Conservation (phyloP, 2,888 invertebrate genomes). For the Polylopha cassiicola region DNA sequence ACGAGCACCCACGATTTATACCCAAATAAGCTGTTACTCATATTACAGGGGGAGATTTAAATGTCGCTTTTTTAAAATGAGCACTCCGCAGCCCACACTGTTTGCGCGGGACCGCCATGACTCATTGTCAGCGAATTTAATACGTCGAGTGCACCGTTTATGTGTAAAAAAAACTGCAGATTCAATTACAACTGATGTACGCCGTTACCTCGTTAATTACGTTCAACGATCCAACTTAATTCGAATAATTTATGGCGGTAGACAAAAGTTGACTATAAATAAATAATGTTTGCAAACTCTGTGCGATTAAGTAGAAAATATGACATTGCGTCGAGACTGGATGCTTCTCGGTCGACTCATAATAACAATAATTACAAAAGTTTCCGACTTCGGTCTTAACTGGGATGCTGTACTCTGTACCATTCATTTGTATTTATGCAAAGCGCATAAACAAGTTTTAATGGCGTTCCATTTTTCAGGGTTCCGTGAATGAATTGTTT, state of each 20-base stretch:
- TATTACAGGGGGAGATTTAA: slow-evolving; percentile 67
- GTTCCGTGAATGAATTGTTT: slow-evolving; percentile 22
- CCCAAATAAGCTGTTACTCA: slow-evolving; percentile 64
- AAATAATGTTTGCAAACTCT: slow-evolving; percentile 51
- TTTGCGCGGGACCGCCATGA: slow-evolving; percentile 42
- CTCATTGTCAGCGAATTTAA: slow-evolving; percentile 67
- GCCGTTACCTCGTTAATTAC: slow-evolving; percentile 21
- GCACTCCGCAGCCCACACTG: slow-evolving; percentile 46
- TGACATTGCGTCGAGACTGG: slow-evolving; percentile 53
- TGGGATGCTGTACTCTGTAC: slow-evolving; percentile 52
- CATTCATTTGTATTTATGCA: slow-evolving; percentile 64
- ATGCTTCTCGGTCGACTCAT: slow-evolving; percentile 62
- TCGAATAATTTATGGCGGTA: slow-evolving; percentile 43
- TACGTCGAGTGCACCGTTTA: slow-evolving; percentile 66
- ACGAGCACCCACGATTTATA: slow-evolving; percentile 51
- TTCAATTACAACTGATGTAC: slow-evolving; percentile 24
- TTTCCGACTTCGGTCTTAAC: slow-evolving; percentile 60
- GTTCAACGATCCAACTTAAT: slow-evolving; percentile 36
- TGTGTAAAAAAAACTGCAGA: slow-evolving; percentile 49
- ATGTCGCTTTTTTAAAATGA: slow-evolving; percentile 64
- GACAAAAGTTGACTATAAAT: slow-evolving; percentile 34
- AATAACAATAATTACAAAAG: slow-evolving; percentile 74
- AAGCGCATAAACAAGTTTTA: slow-evolving; percentile 52
- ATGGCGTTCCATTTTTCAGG: slow-evolving; percentile 43
- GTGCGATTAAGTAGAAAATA: slow-evolving; percentile 70